These are phyloP conservation scores for Dasypus novemcinctus DNA, from an alignment of 2,113 vertebrate genomes.

Conservation along the genomic window DNA sequence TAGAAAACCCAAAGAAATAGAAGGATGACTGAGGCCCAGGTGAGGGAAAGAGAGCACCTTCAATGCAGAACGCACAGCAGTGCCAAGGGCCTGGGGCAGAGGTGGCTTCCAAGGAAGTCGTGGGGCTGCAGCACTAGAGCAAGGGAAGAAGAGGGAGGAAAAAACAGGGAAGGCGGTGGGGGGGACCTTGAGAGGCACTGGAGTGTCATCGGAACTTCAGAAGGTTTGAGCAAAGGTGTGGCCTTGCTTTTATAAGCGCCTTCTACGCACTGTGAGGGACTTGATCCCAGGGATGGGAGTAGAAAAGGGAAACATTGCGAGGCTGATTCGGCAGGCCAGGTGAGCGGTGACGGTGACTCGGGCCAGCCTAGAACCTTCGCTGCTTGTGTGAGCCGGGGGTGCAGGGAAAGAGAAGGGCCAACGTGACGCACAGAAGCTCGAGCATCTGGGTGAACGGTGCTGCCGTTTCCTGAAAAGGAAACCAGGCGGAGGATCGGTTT, in stretches of 20 bases:
- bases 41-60: neutral
- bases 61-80: neutral
- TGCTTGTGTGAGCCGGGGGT: neutral
- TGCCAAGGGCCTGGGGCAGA: neutral
- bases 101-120: neutral
- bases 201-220: neutral
- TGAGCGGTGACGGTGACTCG: accelerated
- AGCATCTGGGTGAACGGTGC: neutral
- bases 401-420: neutral
- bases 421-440: neutral
- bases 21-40: neutral
- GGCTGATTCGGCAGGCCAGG: neutral
- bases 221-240: neutral
- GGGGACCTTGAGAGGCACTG: neutral
- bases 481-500: neutral
- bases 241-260: neutral
- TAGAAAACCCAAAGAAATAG: neutral
- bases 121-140: neutral
- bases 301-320: neutral
- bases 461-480: neutral
- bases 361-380: neutral
- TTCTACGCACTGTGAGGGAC: neutral
- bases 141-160: neutral
- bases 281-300: neutral
- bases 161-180: too few relatives aligned